A percentile compares a stretch with the other conserved stretches of the same genome.
These are phyloP conservation scores for silkworm (Bombyx mori) DNA, from an alignment of 1,140 invertebrate species.

Conservation along the genomic window ASM3026992v2 NC_085117.1:10204501-10205000, in stretches of 20 bases:
- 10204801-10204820: conserved; percentile 12
- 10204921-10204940: no score
- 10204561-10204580: conserved; percentile 48
- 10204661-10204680: no score
- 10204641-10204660: conserved; percentile 32
- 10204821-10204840: conserved; percentile 6
- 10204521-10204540: not conserved
- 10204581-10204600: conserved; percentile 63
- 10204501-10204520: no score
- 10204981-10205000: no score
- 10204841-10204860: conserved; percentile 6
- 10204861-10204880: conserved; percentile 20
- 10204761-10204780: no score
- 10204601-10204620: conserved; percentile 47
- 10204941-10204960: no score
- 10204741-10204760: no score
- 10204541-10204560: conserved; percentile 14
- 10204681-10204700: no score
- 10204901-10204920: not conserved
- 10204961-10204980: no score
- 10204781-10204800: not conserved
- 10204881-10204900: conserved; percentile 23
- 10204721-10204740: no score
- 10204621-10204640: conserved; percentile 39
- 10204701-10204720: no score